A percentile compares a stretch with the other conserved stretches of the same genome.
phyloP scores from a whole-genome alignment of 2,888 invertebrate genomes.

The Eilema griseolum region DNA sequence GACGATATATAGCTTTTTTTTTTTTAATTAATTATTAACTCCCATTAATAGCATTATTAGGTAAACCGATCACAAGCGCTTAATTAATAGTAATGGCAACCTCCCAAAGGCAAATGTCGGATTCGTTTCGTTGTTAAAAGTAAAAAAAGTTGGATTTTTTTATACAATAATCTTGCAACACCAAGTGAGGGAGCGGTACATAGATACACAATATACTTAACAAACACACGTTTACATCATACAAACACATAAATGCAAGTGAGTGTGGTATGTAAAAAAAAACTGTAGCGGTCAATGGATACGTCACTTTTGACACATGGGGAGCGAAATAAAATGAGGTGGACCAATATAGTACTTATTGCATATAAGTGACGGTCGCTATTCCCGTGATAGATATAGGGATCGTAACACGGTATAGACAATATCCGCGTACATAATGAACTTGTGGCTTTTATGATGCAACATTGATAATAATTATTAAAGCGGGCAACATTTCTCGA shows the following conservation, averaged over 20 bases:
- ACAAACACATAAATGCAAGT: constrained; percentile 82
- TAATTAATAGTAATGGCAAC: constrained; percentile 76
- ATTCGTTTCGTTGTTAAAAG: constrained; percentile 65
- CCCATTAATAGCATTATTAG: constrained; percentile 74
- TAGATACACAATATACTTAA: constrained; percentile 34
- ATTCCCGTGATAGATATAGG: constrained; percentile 71
- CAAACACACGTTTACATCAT: constrained; percentile 58
- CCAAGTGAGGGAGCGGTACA: constrained; percentile 50
- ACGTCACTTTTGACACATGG: constrained; percentile 47
- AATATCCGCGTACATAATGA: constrained; percentile 59
- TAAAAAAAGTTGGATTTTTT: constrained; percentile 41
- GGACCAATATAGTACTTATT: constrained; percentile 24
- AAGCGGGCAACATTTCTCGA: neutral
- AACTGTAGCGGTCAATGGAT: constrained; percentile 75
- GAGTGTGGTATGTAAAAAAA: constrained; percentile 82
- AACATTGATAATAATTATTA: constrained; percentile 2
- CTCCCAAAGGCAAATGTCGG: constrained; percentile 84
- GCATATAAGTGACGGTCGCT: constrained; percentile 37
- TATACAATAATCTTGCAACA: constrained; percentile 49
- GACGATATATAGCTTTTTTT: constrained; percentile 47
- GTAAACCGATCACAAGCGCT: constrained; percentile 86
- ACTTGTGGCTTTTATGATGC: constrained; percentile 23
- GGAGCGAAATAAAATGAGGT: constrained; percentile 42
- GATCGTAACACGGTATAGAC: constrained; percentile 69
- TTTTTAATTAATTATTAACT: constrained; percentile 46